phyloP scores from a whole-genome alignment of 2,888 invertebrate species.

The Acanthococcus lagerstroemiae region DNA sequence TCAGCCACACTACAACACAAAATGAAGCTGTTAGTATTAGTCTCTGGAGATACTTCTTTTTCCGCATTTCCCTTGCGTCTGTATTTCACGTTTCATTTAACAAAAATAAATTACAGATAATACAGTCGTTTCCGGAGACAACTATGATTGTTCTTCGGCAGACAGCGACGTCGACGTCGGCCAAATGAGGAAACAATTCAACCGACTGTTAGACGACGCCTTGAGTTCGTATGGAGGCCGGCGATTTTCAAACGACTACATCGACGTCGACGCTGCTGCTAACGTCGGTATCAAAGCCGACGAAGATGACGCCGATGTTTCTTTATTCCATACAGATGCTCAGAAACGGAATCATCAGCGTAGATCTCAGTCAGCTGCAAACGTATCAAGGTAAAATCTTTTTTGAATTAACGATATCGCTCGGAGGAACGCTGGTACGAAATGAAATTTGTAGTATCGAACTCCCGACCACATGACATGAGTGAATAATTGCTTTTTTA shows the following conservation, averaged over 20 bases:
- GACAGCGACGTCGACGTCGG: constrained; percentile 46
- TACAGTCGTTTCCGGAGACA: constrained; percentile 39
- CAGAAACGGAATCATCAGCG: neutral
- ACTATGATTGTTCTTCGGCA: constrained; percentile 42
- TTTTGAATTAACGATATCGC: too few species aligned
- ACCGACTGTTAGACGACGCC: constrained; percentile 67
- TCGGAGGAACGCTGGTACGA: too few species aligned
- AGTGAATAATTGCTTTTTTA: too few species aligned
- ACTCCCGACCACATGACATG: too few species aligned
- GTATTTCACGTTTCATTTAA: too few species aligned
- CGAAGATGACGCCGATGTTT: neutral
- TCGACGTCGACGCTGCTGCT: neutral
- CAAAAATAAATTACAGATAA: too few species aligned
- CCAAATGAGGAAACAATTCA: constrained; percentile 60
- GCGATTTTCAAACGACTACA: neutral
- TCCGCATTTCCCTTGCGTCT: too few species aligned
- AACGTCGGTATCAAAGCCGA: neutral
- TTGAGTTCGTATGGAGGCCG: constrained; percentile 57
- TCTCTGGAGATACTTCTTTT: too few species aligned
- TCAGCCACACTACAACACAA: too few species aligned
- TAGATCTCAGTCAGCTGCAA: constrained; percentile 12
- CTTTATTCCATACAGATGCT: neutral
- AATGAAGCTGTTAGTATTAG: too few species aligned
- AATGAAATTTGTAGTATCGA: constrained; percentile 15
- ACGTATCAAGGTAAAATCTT: neutral